phyloP scores from a whole-genome alignment of 2,797 vertebrate species.

The Anableps anableps region DNA sequence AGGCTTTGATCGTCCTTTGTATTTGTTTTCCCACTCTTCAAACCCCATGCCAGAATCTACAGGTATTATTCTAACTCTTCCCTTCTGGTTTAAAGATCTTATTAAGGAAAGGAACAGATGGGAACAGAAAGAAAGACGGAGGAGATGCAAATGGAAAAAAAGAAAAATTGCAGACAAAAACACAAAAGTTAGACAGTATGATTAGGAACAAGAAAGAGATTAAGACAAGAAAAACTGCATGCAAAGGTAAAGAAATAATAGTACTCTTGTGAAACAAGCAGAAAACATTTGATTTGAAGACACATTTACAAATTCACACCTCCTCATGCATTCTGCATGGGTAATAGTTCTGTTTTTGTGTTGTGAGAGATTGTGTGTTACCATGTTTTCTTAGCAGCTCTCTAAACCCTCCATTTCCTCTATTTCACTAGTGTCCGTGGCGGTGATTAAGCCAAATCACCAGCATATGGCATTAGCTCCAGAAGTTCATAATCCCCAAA shows the following conservation, averaged over 20 bases:
- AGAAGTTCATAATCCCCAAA: slow-evolving; percentile 39
- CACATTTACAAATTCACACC: not conserved
- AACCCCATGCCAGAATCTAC: slow-evolving; percentile 86
- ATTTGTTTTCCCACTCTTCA: slow-evolving; percentile 87
- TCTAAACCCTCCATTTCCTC: slow-evolving; percentile 20
- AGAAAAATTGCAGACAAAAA: slow-evolving; percentile 62
- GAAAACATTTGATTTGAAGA: not conserved
- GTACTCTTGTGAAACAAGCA: not conserved
- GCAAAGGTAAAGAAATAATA: slow-evolving; percentile 30
- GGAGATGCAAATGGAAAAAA: slow-evolving; percentile 62
- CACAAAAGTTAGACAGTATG: slow-evolving; percentile 57
- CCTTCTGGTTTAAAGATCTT: slow-evolving; percentile 84
- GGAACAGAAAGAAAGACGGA: slow-evolving; percentile 63
- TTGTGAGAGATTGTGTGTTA: not conserved
- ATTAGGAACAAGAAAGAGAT: slow-evolving; percentile 35
- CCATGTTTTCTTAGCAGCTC: slow-evolving; percentile 33
- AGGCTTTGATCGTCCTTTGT: slow-evolving; percentile 81
- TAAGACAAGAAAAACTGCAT: slow-evolving; percentile 43
- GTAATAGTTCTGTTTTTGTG: slow-evolving; percentile 3
- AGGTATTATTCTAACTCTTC: slow-evolving; percentile 90
- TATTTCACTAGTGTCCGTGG: slow-evolving; percentile 18
- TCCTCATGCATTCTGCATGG: not conserved
- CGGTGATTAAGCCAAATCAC: slow-evolving; percentile 19
- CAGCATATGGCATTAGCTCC: slow-evolving; percentile 26
- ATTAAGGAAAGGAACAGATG: slow-evolving; percentile 58